Evolutionary conservation across 2,888 invertebrate genomes (phyloP).

Genomic region (Scaptomyza caliginosa): DNA sequence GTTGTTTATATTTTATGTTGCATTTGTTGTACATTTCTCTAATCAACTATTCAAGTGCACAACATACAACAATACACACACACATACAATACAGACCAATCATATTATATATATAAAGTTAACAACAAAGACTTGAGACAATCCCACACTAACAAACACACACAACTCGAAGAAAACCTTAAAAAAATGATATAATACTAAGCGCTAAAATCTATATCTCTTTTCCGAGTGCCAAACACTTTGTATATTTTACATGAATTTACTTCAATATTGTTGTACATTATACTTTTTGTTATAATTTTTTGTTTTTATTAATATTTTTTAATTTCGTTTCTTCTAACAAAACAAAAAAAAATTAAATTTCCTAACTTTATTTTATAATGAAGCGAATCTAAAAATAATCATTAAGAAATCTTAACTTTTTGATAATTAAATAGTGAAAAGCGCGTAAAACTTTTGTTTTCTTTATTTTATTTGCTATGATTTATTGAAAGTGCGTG

Average conservation of each 20-base stretch:
- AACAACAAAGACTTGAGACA: slow-evolving; percentile 13
- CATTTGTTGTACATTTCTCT: slow-evolving; percentile 72
- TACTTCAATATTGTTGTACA: slow-evolving; percentile 65
- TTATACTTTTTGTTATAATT: slow-evolving; percentile 40
- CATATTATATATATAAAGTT: slow-evolving; percentile 17
- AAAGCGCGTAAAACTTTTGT: slow-evolving; percentile 35
- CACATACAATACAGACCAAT: slow-evolving; percentile 25
- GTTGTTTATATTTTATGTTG: slow-evolving; percentile 79
- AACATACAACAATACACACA: slow-evolving; percentile 35
- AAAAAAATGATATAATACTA: slow-evolving; percentile 16
- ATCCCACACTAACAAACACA: slow-evolving; percentile 13
- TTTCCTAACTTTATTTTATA: slow-evolving; percentile 7
- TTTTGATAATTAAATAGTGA: background rate
- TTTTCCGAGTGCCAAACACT: slow-evolving; percentile 42
- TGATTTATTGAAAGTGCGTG: slow-evolving; percentile 41
- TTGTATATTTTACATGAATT: slow-evolving; percentile 72
- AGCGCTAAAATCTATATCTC: slow-evolving; percentile 21
- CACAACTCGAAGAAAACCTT: slow-evolving; percentile 11
- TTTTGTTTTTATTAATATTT: slow-evolving; percentile 7
- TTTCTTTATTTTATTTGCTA: slow-evolving; percentile 25
- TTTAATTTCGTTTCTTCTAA: slow-evolving; percentile 70
- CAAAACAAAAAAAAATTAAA: slow-evolving; percentile 46
- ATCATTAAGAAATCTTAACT: slow-evolving; percentile 17
- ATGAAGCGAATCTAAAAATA: background rate
- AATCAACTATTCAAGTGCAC: slow-evolving; percentile 37